Conservation (phyloP, 2,888 invertebrate species). For the Magallana nippona region DNA sequence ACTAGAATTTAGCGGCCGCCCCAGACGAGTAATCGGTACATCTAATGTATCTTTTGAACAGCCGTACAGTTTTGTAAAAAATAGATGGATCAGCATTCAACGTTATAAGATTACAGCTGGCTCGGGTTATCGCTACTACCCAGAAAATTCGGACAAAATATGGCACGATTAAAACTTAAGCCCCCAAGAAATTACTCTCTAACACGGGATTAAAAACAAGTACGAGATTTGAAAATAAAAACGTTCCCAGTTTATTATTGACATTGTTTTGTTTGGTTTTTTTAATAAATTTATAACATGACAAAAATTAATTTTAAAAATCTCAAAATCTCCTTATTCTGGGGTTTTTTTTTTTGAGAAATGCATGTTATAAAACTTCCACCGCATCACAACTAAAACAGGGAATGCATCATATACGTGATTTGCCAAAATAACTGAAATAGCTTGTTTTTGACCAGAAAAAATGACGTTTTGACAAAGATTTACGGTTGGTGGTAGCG, state of each 20-base stretch:
- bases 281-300: too few species aligned
- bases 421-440: constrained; percentile 11
- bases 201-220: too few species aligned
- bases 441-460: constrained; percentile 2
- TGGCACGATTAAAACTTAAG: background rate
- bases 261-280: too few species aligned
- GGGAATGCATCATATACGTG: background rate
- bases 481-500: background rate
- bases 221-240: too few species aligned
- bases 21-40: background rate
- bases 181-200: too few species aligned
- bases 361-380: too few species aligned
- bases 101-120: constrained; percentile 3
- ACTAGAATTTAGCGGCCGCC: background rate
- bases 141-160: background rate
- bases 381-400: too few species aligned
- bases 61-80: background rate
- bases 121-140: background rate
- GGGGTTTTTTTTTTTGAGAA: too few species aligned
- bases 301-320: too few species aligned
- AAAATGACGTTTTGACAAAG: constrained; percentile 31
- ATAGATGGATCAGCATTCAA: background rate
- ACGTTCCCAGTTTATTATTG: too few species aligned
- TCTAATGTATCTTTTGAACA: background rate
- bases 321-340: too few species aligned